These are phyloP conservation scores for Ophiodon elongatus DNA, from an alignment of 2,113 vertebrate genomes.

Conservation along the genomic window DNA sequence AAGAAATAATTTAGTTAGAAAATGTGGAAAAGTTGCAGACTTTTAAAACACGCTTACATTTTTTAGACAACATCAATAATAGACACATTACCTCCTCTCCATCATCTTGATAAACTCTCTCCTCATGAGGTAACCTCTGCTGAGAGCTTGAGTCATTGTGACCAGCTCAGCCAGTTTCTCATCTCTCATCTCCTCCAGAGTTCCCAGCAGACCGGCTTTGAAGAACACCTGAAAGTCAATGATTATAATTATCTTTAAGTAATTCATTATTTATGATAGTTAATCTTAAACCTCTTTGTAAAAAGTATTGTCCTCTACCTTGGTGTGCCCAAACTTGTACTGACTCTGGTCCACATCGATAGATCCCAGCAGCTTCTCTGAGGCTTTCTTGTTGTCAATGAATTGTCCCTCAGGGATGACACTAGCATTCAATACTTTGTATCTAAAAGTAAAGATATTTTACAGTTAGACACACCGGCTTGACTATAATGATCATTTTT, in stretches of 20 bases:
- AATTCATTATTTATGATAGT: neutral
- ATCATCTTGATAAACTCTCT: constrained; percentile 91
- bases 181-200: constrained; percentile 95
- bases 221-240: constrained; percentile 90
- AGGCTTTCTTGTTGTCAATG: constrained; percentile 92
- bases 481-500: neutral
- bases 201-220: constrained; percentile 93
- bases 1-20: neutral
- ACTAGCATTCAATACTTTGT: constrained; percentile 87
- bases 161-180: constrained; percentile 93
- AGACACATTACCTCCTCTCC: constrained; percentile 85
- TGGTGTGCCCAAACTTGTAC: constrained; percentile 94
- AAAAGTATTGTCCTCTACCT: constrained; percentile 77
- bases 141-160: constrained; percentile 93
- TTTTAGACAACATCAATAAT: neutral
- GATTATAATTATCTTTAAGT: neutral
- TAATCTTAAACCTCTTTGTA: neutral
- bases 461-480: neutral
- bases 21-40: neutral
- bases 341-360: constrained; percentile 90
- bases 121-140: constrained; percentile 90
- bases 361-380: constrained; percentile 91
- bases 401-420: constrained; percentile 90
- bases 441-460: constrained; percentile 63
- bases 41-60: neutral